Evolutionary conservation across 2,888 invertebrate genomes (phyloP).

Genomic region (Drosophila nigricruria): DNA sequence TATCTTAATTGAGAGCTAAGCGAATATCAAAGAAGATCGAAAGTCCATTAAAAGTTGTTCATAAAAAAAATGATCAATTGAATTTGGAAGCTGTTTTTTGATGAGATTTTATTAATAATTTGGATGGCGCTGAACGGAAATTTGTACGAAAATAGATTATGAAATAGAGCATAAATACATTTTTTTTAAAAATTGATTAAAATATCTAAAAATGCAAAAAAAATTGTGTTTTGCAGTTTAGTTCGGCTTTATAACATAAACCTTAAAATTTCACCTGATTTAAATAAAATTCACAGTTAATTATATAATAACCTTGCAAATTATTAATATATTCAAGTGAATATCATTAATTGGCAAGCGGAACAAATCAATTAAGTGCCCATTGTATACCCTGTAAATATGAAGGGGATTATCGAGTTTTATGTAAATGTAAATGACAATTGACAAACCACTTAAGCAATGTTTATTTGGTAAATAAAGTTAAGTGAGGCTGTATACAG

Average conservation of each 20-base stretch:
- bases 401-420: not conserved
- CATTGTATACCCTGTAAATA: not conserved
- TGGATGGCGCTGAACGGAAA: conserved; percentile 28
- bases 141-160: conserved; percentile 37
- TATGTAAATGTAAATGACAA: not conserved
- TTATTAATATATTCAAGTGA: conserved; percentile 22
- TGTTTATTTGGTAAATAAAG: not conserved
- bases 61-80: not conserved
- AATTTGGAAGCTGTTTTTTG: conserved; percentile 7
- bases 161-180: conserved; percentile 60
- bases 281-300: conserved; percentile 22
- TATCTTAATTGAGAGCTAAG: conserved; percentile 12
- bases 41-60: conserved; percentile 8
- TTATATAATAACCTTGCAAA: conserved; percentile 18
- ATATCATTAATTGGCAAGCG: conserved; percentile 16
- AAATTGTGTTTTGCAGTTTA: conserved; percentile 25
- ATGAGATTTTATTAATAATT: conserved; percentile 5
- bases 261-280: conserved; percentile 28
- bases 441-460: not conserved
- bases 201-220: not conserved
- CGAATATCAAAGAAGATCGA: conserved; percentile 6
- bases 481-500: not conserved
- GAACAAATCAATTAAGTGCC: not conserved
- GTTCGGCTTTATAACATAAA: conserved; percentile 1
- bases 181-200: not conserved